phyloP scores from a whole-genome alignment of 2,113 vertebrate genomes.

The Crocuta crocuta region DNA sequence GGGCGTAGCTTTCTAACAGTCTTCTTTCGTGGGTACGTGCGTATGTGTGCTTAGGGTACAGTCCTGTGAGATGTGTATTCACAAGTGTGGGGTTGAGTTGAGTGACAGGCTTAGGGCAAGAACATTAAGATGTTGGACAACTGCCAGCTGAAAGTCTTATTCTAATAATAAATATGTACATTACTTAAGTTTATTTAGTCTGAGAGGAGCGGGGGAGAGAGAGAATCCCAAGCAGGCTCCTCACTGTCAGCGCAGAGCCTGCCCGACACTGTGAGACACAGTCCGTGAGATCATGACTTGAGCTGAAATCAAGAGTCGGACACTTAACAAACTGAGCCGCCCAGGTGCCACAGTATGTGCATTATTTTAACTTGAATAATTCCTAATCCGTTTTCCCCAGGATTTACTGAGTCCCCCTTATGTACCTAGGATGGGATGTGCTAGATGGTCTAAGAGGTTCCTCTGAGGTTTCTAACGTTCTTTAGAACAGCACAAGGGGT shows the following conservation, averaged over 20 bases:
- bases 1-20: neutral
- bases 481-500: neutral
- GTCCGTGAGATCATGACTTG: too few species aligned
- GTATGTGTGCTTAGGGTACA: too few species aligned
- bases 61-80: neutral
- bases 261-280: too few species aligned
- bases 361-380: neutral
- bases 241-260: too few species aligned
- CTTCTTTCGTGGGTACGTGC: neutral
- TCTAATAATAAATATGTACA: neutral
- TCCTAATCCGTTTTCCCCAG: neutral
- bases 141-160: neutral
- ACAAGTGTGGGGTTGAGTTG: accelerated
- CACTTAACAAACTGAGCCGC: too few species aligned
- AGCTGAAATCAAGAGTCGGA: too few species aligned
- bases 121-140: neutral
- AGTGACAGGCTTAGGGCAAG: neutral
- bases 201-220: too few species aligned
- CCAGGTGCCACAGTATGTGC: neutral
- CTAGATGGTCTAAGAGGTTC: neutral
- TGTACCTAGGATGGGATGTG: neutral
- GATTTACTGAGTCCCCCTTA: neutral
- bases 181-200: neutral
- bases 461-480: neutral
- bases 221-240: too few species aligned